Base-by-base conservation (phyloP, 2,888 invertebrate species). In the Caradrina kadenii region DNA sequence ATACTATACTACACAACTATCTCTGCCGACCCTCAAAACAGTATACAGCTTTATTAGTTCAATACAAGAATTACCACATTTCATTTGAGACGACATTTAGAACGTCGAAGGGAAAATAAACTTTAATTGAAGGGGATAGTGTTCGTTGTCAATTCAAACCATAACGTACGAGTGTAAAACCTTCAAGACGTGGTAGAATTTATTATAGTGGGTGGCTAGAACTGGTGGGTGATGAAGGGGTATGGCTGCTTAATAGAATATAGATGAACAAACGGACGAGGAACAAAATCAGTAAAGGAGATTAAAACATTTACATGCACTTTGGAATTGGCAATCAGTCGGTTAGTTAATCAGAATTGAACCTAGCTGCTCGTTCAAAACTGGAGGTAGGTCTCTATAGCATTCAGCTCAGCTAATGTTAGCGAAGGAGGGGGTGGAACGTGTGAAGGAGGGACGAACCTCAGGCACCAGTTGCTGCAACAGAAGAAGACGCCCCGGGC, bases 41-140 rank as follows among this genome's bases (percentile, higher is more conserved):
- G 54, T 62, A 68, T 56, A 65, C 63, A 26, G 58, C 68, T 78
- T 76, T 70, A 78, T 76, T 68, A 69, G 62, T 63, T 69, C 71
- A 55, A 66, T 77, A 73, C 78, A 60, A 73, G 62, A 80, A 74
- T 75, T 62, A 71, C 79, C 69, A 45, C 60, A 63, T 75, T 69
- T 73, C 74, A 80, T 78, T 73, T 76, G 60, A 76, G 49, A 65
- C 62, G 22, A 59, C 59, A 48, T 48, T 65, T 4, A 13, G 2
- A 2, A 15, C 15, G 8, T 19, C 4, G 42, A 63, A 58, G 13
- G 53, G 22, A 73, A 69, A 66, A 5, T 70, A 31, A n/a, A 67
- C 73, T 69, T 55, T 77, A 56, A 21, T 1, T 42, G 2, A 17
- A 8, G 0, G 0, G 0, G 0, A 2, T 6, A 81, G n/a, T n/a